phyloP scores from a whole-genome alignment of 2,888 invertebrate species.

The Netelia inedita region DNA sequence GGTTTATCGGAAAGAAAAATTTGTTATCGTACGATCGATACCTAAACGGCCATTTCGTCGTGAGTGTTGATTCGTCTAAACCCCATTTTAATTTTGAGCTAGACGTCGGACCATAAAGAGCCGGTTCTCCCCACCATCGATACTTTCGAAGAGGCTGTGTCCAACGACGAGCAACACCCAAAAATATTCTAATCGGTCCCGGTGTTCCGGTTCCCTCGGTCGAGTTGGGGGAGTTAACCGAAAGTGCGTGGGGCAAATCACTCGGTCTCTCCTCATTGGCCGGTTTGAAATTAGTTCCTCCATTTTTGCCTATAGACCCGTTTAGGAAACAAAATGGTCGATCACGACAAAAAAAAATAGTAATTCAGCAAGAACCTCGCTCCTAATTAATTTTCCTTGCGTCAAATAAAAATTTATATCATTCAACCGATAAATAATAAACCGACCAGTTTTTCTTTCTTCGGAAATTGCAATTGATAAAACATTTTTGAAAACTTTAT shows the following conservation, averaged over 20 bases:
- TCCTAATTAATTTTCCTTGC: too few relatives aligned
- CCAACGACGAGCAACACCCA: constrained; percentile 60
- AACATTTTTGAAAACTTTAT: too few relatives aligned
- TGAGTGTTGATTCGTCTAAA: neutral
- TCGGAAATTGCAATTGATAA: too few relatives aligned
- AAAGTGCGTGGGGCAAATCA: constrained; percentile 33
- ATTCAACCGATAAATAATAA: too few relatives aligned
- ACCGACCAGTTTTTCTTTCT: too few relatives aligned
- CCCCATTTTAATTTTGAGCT: neutral
- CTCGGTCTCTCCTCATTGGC: constrained; percentile 44
- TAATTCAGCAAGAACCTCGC: neutral
- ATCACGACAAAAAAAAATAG: constrained; percentile 5
- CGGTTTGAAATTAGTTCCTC: constrained; percentile 51
- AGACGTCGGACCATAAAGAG: constrained; percentile 15
- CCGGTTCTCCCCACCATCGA: constrained; percentile 25
- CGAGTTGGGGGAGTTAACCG: constrained; percentile 15
- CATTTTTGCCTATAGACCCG: constrained; percentile 44
- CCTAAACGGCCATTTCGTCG: neutral
- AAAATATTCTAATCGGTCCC: constrained; percentile 68
- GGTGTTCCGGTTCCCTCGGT: neutral
- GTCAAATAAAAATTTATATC: too few relatives aligned
- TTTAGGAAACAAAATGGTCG: constrained; percentile 58
- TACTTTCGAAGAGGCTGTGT: constrained; percentile 43
- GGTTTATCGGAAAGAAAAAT: neutral
- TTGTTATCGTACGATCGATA: neutral